These are phyloP conservation scores for Asbolus verrucosus DNA, from an alignment of 1,140 invertebrate species.

Conservation along the genomic window DNA sequence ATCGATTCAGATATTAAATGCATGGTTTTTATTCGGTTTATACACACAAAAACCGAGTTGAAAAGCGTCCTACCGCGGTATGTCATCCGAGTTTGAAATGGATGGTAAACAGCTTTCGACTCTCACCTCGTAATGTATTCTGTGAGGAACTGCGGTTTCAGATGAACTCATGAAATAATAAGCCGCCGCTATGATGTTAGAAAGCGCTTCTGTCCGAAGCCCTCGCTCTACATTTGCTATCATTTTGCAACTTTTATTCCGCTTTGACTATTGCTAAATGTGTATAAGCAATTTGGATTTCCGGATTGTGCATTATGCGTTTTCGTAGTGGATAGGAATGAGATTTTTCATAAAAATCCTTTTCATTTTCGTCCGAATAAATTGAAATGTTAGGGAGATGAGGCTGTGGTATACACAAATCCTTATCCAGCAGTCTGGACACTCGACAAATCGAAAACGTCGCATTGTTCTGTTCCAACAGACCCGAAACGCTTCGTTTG, in stretches of 20 bases:
- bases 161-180: conserved; percentile 45
- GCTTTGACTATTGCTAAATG: conserved; percentile 29
- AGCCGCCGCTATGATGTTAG: conserved; percentile 8
- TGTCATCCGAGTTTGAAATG: conserved; percentile 30
- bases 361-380: too few species aligned
- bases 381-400: too few species aligned
- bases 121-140: conserved; percentile 42
- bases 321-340: not conserved
- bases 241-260: too few species aligned
- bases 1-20: too few species aligned
- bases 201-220: not conserved
- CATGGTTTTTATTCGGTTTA: too few species aligned
- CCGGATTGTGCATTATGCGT: conserved; percentile 10
- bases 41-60: conserved; percentile 10
- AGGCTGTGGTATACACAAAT: too few species aligned
- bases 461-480: too few species aligned
- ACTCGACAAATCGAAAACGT: too few species aligned
- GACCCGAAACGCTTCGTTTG: too few species aligned
- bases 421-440: too few species aligned
- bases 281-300: conserved; percentile 29
- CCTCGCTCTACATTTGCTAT: conserved; percentile 1
- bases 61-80: too few species aligned
- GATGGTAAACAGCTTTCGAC: conserved; percentile 33
- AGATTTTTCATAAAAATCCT: not conserved
- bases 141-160: conserved; percentile 23